Evolutionary conservation across 1,140 invertebrate genomes (phyloP).

Genomic region (Brachionus rotundiformis): DNA sequence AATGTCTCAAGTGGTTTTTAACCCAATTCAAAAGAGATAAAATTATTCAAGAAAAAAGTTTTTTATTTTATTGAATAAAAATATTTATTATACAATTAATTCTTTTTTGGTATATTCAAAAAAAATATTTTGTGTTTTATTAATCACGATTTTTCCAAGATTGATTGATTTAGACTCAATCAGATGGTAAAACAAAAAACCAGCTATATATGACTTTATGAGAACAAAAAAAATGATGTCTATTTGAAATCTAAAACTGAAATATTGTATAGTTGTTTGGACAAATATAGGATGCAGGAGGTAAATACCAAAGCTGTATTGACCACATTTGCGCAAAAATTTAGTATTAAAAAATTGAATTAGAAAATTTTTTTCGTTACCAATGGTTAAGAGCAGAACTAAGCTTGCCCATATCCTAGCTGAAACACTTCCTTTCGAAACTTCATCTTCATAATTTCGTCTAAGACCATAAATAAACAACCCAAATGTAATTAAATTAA

Average conservation of each 20-base stretch:
- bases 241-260: not conserved
- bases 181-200: not conserved
- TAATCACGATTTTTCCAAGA: not conserved
- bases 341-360: not conserved
- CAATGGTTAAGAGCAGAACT: not conserved
- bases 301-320: conserved; percentile 40
- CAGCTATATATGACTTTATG: not conserved
- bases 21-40: too few relatives aligned
- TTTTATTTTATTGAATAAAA: not conserved
- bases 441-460: not conserved
- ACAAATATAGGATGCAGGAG: conserved; percentile 45
- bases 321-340: not conserved
- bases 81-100: not conserved
- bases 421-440: not conserved
- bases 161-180: not conserved
- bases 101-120: not conserved
- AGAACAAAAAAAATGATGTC: not conserved
- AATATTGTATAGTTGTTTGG: not conserved
- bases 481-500: not conserved
- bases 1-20: too few relatives aligned
- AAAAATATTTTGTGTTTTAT: not conserved
- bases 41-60: too few relatives aligned
- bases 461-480: not conserved
- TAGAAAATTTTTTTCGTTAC: not conserved
- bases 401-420: conserved; percentile 14